These are phyloP conservation scores for Paracentrotus lividus DNA, from an alignment of 53 echinoderm and acorn worm species.

Conservation along the genomic window DNA sequence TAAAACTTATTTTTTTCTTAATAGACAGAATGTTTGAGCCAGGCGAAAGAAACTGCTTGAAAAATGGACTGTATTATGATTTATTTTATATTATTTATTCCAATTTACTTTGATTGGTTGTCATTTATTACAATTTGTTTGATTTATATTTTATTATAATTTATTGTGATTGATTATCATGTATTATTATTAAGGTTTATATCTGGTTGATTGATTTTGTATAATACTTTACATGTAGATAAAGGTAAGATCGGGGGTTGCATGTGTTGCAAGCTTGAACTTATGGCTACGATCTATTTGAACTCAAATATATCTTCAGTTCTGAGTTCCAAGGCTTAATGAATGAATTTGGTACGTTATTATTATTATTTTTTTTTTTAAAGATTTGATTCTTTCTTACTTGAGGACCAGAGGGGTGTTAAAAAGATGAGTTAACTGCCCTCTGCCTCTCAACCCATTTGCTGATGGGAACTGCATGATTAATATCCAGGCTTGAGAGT, in stretches of 20 bases:
- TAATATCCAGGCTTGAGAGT: background rate
- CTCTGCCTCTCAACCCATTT: too few relatives aligned
- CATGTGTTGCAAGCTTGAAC: background rate
- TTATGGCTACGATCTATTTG: background rate
- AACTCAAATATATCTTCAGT: background rate
- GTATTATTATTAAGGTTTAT: too few relatives aligned
- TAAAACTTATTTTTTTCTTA: background rate
- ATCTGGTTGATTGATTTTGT: background rate
- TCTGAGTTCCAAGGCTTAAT: background rate
- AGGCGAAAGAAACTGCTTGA: background rate
- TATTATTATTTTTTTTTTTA: too few relatives aligned
- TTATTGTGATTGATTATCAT: background rate
- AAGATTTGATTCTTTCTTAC: background rate
- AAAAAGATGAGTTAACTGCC: too few relatives aligned
- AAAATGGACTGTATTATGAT: background rate
- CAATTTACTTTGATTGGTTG: background rate
- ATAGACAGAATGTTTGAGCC: background rate
- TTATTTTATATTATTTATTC: background rate
- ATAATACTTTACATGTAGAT: background rate
- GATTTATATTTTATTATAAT: background rate
- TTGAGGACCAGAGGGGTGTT: too few relatives aligned
- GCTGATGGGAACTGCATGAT: constrained; percentile 26
- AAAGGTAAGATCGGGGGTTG: background rate
- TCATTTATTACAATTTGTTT: too few relatives aligned
- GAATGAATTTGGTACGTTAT: too few relatives aligned